Evolutionary conservation across 2,797 vertebrate genomes (phyloP).

Genomic region (Tinamus major): DNA sequence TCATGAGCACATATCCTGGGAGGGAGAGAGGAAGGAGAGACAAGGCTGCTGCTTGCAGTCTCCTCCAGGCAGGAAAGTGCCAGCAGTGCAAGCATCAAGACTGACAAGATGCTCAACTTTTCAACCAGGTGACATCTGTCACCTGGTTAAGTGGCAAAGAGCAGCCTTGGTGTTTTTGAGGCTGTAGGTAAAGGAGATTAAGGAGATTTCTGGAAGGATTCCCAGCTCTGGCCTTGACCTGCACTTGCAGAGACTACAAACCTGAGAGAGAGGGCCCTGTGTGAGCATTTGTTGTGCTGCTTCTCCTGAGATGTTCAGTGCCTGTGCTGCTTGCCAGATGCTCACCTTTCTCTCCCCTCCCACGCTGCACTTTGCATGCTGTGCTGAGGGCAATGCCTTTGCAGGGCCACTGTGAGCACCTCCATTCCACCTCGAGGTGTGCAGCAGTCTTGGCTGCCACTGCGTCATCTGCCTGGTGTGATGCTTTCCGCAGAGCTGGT

Average conservation of each 20-base stretch:
- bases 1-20: not conserved
- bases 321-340: not conserved
- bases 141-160: not conserved
- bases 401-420: rapidly evolving
- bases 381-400: not conserved
- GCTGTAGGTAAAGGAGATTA: not conserved
- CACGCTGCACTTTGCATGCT: rapidly evolving
- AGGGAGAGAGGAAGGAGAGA: not conserved
- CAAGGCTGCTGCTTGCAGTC: not conserved
- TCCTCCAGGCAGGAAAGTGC: not conserved
- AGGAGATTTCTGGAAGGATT: not conserved
- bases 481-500: not conserved
- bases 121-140: not conserved
- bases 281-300: not conserved
- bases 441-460: not conserved
- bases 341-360: not conserved
- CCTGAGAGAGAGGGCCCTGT: not conserved
- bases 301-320: not conserved
- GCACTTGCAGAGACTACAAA: not conserved
- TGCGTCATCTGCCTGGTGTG: not conserved
- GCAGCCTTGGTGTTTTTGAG: not conserved
- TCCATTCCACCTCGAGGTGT: rapidly evolving
- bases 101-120: not conserved
- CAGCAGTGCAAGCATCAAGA: not conserved
- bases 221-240: not conserved